A percentile compares a stretch with the other conserved stretches of the same genome.
These are phyloP conservation scores for Hololepta plana DNA, from an alignment of 2,888 invertebrate genomes.

Conservation along the genomic window DNA sequence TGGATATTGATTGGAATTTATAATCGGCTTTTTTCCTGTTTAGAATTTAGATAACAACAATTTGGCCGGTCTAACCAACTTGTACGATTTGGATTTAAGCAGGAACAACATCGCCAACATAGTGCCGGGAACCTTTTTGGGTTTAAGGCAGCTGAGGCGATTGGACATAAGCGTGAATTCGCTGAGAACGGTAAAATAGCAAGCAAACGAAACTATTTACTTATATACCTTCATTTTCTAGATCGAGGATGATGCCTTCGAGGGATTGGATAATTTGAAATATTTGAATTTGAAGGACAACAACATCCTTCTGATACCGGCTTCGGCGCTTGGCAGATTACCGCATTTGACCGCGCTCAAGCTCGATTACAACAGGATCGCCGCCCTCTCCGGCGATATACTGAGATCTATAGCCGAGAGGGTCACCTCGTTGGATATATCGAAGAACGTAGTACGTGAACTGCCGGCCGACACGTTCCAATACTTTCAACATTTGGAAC, in stretches of 20 bases:
- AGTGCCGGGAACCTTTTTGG: conserved; percentile 64
- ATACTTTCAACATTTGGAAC: conserved; percentile 51
- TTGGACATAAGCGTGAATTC: conserved; percentile 76
- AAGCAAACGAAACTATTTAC: not conserved
- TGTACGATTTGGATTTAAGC: conserved; percentile 66
- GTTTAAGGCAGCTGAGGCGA: conserved; percentile 48
- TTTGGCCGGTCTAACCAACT: conserved; percentile 41
- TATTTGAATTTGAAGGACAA: conserved; percentile 69
- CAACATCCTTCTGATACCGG: conserved; percentile 71
- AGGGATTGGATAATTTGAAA: conserved; percentile 59
- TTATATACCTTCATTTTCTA: conserved; percentile 25
- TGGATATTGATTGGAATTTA: conserved; percentile 3
- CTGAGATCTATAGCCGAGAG: conserved; percentile 53
- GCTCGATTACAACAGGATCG: conserved; percentile 73
- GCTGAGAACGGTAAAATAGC: conserved; percentile 50
- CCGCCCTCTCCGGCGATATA: conserved; percentile 65
- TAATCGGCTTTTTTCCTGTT: conserved; percentile 14
- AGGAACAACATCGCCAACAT: conserved; percentile 70
- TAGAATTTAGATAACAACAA: conserved; percentile 63
- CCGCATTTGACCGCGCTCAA: conserved; percentile 55
- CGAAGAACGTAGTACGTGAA: conserved; percentile 74
- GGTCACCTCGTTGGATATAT: conserved; percentile 50
- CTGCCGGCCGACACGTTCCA: conserved; percentile 65
- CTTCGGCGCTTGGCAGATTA: conserved; percentile 63
- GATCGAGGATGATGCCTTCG: conserved; percentile 79